Conservation (phyloP, 2,888 invertebrate genomes). For the Apoderus coryli region DNA sequence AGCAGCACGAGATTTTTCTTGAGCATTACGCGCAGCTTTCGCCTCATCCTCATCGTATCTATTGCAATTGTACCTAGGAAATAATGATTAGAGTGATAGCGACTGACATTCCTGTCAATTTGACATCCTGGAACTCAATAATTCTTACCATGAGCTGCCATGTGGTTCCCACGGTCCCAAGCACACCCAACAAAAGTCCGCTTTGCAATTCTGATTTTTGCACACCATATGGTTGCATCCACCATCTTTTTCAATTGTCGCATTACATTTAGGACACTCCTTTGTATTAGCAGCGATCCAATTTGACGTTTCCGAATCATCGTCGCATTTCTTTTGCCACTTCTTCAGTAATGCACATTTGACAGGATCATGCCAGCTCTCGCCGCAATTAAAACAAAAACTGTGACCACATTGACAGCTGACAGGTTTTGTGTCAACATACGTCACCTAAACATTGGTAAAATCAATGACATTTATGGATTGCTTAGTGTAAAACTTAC, state of each 20-base stretch:
- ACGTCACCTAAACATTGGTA: constrained; percentile 25
- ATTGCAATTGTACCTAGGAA: constrained; percentile 75
- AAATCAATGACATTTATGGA: too few relatives aligned
- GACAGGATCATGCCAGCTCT: constrained; percentile 98
- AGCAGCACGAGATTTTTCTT: constrained; percentile 89
- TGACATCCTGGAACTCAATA: too few relatives aligned
- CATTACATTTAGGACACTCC: constrained; percentile 97
- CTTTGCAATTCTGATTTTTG: constrained; percentile 95
- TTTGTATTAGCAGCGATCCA: constrained; percentile 99
- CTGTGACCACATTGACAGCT: constrained; percentile 86
- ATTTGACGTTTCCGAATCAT: constrained; percentile 97
- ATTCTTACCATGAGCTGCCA: constrained; percentile 85
- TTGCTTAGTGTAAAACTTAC: too few relatives aligned
- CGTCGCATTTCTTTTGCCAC: constrained; percentile 99
- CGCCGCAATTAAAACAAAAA: constrained; percentile 94
- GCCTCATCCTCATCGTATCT: constrained; percentile 93
- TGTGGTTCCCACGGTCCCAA: constrained; percentile 98
- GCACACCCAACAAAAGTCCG: constrained; percentile 99
- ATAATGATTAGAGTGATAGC: too few relatives aligned
- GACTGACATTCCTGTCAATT: too few relatives aligned
- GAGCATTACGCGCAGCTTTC: constrained; percentile 90
- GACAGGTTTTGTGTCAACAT: constrained; percentile 84
- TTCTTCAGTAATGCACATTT: constrained; percentile 81
- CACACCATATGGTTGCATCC: constrained; percentile 99
- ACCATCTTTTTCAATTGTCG: constrained; percentile 91